These are phyloP conservation scores for Pluvialis apricaria DNA, from an alignment of 2,113 vertebrate species.

Conservation along the genomic window DNA sequence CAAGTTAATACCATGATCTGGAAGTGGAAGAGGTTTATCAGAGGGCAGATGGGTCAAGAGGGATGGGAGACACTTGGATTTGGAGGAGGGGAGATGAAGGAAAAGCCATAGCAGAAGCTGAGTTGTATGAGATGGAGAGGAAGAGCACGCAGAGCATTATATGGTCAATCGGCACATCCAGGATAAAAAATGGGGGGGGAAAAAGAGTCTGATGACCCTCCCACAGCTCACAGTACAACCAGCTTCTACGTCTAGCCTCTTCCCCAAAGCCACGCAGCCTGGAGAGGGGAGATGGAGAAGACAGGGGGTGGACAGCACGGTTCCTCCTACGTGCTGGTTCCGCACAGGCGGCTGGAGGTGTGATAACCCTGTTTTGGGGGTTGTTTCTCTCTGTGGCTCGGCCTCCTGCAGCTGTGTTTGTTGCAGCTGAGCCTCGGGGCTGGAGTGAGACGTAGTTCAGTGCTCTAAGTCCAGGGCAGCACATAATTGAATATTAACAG, in stretches of 20 bases:
- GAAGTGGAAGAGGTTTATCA: slow-evolving; percentile 24
- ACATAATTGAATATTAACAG: slow-evolving; percentile 48
- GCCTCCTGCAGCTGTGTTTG: slow-evolving; percentile 46
- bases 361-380: not conserved
- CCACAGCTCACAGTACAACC: not conserved
- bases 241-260: not conserved
- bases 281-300: not conserved
- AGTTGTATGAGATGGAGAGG: not conserved
- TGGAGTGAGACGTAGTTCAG: not conserved
- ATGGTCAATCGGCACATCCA: not conserved
- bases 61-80: not conserved
- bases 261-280: not conserved
- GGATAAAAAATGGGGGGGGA: accelerated
- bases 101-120: not conserved
- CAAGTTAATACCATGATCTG: slow-evolving; percentile 48
- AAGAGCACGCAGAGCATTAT: accelerated
- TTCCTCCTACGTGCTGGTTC: not conserved
- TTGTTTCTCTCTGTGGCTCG: slow-evolving; percentile 2
- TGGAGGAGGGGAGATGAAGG: not conserved
- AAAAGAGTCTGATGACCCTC: not conserved
- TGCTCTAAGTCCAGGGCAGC: not conserved
- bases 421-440: slow-evolving; percentile 8
- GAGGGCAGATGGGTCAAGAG: not conserved
- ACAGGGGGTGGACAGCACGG: not conserved
- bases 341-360: not conserved